Evolutionary conservation across 1,140 invertebrate species (phyloP).

Genomic region (Saccostrea cuccullata): DNA sequence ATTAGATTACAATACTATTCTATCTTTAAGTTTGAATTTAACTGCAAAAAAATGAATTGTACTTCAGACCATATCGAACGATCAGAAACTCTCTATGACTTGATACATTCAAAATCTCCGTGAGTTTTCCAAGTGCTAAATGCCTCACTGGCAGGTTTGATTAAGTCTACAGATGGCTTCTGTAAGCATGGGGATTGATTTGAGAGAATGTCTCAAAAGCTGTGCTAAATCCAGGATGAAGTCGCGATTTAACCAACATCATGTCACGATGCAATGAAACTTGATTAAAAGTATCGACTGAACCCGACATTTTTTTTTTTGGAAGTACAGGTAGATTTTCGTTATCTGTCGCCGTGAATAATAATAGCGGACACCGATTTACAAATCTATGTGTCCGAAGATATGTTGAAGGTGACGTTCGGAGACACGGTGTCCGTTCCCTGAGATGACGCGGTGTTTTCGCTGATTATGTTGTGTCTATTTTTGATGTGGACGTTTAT

Average conservation of each 20-base stretch:
- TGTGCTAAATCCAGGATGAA: too few relatives aligned
- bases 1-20: too few relatives aligned
- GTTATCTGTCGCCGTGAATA: slow-evolving; percentile 10
- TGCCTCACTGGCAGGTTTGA: too few relatives aligned
- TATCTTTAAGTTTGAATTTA: too few relatives aligned
- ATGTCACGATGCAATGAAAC: background rate
- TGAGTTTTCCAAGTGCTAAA: too few relatives aligned
- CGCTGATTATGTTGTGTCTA: background rate
- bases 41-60: too few relatives aligned
- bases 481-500: background rate
- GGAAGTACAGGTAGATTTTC: background rate
- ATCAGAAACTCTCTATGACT: too few relatives aligned
- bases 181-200: too few relatives aligned
- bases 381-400: background rate
- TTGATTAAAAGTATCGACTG: background rate
- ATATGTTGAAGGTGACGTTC: background rate
- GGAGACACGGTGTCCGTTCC: background rate
- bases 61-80: too few relatives aligned
- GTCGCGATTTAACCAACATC: slow-evolving; percentile 8
- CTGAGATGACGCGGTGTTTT: background rate
- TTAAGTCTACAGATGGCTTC: too few relatives aligned
- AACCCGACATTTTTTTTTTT: background rate
- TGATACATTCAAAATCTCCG: too few relatives aligned
- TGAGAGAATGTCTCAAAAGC: too few relatives aligned
- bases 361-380: background rate